Evolutionary conservation across 53 echinoderm and acorn worm genomes (phyloP).

Genomic region (Paelopatides confundens): DNA sequence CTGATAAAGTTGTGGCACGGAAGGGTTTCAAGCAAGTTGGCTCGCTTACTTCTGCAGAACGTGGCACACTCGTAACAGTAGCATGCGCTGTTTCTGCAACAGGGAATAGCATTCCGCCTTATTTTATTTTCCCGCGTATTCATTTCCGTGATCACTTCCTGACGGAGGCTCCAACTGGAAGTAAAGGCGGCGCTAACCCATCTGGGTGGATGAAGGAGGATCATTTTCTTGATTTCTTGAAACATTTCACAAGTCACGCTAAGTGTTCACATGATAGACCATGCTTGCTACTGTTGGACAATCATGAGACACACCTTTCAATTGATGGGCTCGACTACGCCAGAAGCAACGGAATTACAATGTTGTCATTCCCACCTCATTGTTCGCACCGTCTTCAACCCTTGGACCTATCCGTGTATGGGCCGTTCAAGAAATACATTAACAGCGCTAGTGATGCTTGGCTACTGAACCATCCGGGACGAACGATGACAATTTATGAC

Average conservation of each 20-base stretch:
- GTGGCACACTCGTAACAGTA: conserved; percentile 7
- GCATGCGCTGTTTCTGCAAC: not conserved
- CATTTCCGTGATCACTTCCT: not conserved
- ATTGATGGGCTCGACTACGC: conserved; percentile 7
- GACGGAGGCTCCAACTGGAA: not conserved
- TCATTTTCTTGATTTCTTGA: not conserved
- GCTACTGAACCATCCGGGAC: not conserved
- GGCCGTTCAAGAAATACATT: not conserved
- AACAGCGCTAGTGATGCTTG: conserved; percentile 10
- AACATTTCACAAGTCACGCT: not conserved
- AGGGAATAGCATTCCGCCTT: conserved; percentile 12
- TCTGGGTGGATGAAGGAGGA: conserved; percentile 25
- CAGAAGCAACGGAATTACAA: not conserved
- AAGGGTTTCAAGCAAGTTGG: conserved; percentile 13
- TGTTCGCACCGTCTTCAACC: conserved; percentile 18
- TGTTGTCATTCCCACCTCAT: conserved; percentile 1
- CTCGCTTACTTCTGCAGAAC: not conserved
- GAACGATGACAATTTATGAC: conserved; percentile 10
- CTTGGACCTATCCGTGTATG: not conserved
- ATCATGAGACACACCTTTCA: not conserved
- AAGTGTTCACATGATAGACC: not conserved
- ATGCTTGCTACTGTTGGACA: not conserved
- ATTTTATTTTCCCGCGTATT: not conserved
- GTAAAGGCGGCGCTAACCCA: not conserved
- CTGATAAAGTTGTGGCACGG: not conserved